These are phyloP conservation scores for Ceriagrion tenellum DNA, from an alignment of 2,888 invertebrate genomes.

Conservation along the genomic window DNA sequence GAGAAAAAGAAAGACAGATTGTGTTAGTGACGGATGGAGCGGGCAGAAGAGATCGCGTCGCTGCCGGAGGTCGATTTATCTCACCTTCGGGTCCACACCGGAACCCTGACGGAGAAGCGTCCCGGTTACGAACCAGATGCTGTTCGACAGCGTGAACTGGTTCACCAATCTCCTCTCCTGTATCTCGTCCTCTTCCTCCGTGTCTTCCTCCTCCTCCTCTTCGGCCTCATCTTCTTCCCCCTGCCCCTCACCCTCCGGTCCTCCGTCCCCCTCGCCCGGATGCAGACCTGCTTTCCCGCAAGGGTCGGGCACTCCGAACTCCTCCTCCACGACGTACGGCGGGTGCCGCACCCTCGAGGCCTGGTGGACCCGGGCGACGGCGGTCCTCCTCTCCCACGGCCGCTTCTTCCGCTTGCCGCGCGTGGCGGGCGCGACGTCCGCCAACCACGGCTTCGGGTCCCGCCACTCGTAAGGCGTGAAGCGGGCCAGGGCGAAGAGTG, in stretches of 20 bases:
- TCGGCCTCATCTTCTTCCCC: background rate
- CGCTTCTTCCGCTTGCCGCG: conserved; percentile 11
- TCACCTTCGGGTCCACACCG: conserved; percentile 81
- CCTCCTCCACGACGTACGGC: conserved; percentile 19
- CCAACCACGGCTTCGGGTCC: conserved; percentile 79
- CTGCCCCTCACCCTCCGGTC: background rate
- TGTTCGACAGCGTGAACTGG: conserved; percentile 83
- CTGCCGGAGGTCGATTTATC: background rate
- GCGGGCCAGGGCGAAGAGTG: conserved; percentile 82
- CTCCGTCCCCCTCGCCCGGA: conserved; percentile 71
- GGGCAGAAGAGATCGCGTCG: background rate
- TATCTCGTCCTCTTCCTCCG: conserved; percentile 60
- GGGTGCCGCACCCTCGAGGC: conserved; percentile 70
- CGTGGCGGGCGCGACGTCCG: conserved; percentile 71
- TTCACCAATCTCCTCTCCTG: conserved; percentile 78
- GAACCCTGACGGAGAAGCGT: conserved; percentile 84
- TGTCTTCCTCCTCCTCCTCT: background rate
- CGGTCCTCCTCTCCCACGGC: conserved; percentile 40
- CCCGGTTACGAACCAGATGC: conserved; percentile 85
- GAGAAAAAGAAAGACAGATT: background rate
- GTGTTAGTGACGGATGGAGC: background rate
- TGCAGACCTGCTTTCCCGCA: conserved; percentile 37
- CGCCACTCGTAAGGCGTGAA: conserved; percentile 84
- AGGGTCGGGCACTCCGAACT: background rate
- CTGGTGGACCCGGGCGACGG: background rate